Evolutionary conservation across 2,113 vertebrate species (phyloP).

Genomic region (Hippocampus barbouri): DNA sequence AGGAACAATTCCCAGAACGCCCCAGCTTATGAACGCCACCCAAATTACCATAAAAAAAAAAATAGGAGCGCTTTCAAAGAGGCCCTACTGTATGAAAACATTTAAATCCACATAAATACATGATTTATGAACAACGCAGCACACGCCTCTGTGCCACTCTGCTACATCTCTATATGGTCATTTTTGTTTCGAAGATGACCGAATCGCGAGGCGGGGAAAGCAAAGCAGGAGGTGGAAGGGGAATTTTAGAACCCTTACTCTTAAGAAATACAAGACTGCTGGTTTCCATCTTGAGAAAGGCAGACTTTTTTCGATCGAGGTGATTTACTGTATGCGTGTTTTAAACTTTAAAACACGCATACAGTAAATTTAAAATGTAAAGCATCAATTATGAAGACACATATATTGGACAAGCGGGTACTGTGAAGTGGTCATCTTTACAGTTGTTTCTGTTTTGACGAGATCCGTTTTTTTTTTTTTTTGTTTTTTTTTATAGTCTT

Average conservation of each 20-base stretch:
- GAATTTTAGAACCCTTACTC: too few relatives aligned
- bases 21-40: neutral
- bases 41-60: neutral
- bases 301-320: too few relatives aligned
- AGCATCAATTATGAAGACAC: too few relatives aligned
- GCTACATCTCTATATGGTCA: slow-evolving; percentile 38
- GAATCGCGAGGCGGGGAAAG: slow-evolving; percentile 7
- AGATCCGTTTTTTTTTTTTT: neutral
- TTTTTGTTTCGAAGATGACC: slow-evolving; percentile 35
- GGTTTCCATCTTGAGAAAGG: too few relatives aligned
- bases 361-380: too few relatives aligned
- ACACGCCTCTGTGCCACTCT: slow-evolving; percentile 16
- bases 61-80: neutral
- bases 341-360: too few relatives aligned
- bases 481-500: neutral
- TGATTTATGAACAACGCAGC: slow-evolving; percentile 4
- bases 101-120: neutral
- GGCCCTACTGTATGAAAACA: neutral
- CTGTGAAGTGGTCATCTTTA: slow-evolving; percentile 5
- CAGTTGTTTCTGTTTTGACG: slow-evolving; percentile 42
- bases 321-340: too few relatives aligned
- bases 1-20: neutral
- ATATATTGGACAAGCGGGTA: too few relatives aligned
- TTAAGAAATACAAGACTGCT: too few relatives aligned
- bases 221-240: neutral